These are phyloP conservation scores for Brachyhypopomus gauderio DNA, from an alignment of 2,113 vertebrate species.

Conservation along the genomic window DNA sequence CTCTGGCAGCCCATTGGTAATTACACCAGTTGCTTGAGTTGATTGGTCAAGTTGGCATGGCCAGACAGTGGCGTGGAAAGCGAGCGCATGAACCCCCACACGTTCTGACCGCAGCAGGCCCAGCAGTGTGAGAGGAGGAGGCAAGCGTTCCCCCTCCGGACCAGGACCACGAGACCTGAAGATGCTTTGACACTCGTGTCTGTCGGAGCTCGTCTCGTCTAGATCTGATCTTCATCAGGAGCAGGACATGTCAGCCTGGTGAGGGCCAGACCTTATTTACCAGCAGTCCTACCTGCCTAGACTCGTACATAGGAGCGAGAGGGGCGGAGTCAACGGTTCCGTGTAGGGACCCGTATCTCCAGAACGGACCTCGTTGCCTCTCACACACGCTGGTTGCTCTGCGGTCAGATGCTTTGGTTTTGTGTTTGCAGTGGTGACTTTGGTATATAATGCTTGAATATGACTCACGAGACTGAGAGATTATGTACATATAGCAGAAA, in stretches of 20 bases:
- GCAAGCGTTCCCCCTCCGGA: neutral
- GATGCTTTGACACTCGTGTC: too few relatives aligned
- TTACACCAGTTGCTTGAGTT: slow-evolving; percentile 80
- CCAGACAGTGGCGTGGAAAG: slow-evolving; percentile 69
- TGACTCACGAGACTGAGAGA: slow-evolving; percentile 5
- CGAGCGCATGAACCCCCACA: slow-evolving; percentile 18
- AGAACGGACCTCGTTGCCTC: neutral
- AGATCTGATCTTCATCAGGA: neutral
- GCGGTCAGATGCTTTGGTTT: slow-evolving; percentile 42
- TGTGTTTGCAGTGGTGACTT: slow-evolving; percentile 53
- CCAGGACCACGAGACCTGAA: neutral
- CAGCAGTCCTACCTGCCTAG: neutral
- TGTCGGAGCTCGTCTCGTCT: too few relatives aligned
- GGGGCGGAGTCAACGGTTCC: too few relatives aligned
- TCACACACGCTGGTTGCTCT: neutral
- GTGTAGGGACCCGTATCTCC: neutral
- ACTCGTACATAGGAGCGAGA: too few relatives aligned
- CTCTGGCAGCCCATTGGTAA: slow-evolving; percentile 85
- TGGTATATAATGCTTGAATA: slow-evolving; percentile 30
- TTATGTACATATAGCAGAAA: neutral
- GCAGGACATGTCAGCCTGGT: neutral
- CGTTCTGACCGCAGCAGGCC: slow-evolving; percentile 31
- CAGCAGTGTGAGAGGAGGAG: slow-evolving; percentile 4
- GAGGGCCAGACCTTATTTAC: neutral
- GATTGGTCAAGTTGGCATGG: slow-evolving; percentile 81